These are phyloP conservation scores for Aspidapion aeneum DNA, from an alignment of 2,888 invertebrate genomes.

Conservation along the genomic window DNA sequence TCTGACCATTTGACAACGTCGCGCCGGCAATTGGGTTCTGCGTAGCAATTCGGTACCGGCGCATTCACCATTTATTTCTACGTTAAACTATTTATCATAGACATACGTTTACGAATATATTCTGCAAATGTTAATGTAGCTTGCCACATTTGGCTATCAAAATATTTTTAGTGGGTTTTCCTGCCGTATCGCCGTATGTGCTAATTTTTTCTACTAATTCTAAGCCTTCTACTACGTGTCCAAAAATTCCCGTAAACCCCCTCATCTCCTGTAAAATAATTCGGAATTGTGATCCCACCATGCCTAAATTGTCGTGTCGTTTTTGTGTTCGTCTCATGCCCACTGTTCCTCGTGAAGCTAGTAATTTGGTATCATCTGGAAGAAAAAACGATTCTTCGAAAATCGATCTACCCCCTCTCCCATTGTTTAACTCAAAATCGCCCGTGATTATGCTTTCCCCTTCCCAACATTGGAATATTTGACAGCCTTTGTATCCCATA, in stretches of 20 bases:
- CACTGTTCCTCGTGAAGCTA: conserved; percentile 72
- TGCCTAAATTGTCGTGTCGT: conserved; percentile 72
- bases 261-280: conserved; percentile 79
- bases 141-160: conserved; percentile 73
- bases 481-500: conserved; percentile 74
- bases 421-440: conserved; percentile 78
- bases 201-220: conserved; percentile 76
- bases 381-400: conserved; percentile 75
- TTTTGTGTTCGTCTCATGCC: conserved; percentile 80
- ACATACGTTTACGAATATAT: not conserved
- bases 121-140: conserved; percentile 48
- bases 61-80: not conserved
- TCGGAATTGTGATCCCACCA: conserved; percentile 83
- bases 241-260: conserved; percentile 80
- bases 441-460: conserved; percentile 79
- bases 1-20: too few relatives aligned
- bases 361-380: conserved; percentile 76
- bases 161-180: conserved; percentile 72
- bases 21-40: too few relatives aligned
- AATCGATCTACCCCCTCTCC: conserved; percentile 73
- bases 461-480: conserved; percentile 80
- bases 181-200: conserved; percentile 71
- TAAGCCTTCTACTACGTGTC: conserved; percentile 74
- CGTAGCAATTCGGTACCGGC: too few relatives aligned
- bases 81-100: not conserved